Base-by-base conservation (phyloP, 2,797 vertebrate genomes). In the Limosa lapponica region DNA sequence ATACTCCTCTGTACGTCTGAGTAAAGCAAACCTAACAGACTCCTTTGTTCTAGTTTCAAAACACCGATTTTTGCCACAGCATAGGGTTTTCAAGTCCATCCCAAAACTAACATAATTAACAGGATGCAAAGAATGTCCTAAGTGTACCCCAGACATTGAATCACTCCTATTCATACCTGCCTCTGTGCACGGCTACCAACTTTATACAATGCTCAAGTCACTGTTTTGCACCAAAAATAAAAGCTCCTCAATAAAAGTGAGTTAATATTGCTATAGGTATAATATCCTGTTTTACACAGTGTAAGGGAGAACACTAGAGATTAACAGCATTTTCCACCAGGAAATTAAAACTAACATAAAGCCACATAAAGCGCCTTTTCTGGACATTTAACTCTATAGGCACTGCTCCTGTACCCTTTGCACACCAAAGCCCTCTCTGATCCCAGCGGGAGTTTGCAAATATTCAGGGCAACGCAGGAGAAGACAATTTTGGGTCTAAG, bases 31-130 rank as follows among this genome's bases (percentile, higher is more conserved):
- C 58, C 87, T 89, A 55, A 95, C 67, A 81, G 95, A 82, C 59
- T 62, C 82, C 97, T 98, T 97, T 98, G 96, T 98, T 96, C 80
- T 24, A 77, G 69, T 94, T 96, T 97, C 95, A 93, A 95, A 97
- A 97, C 86, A 90, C 44, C 59, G 2, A 23, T 57, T 97, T 95
- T 91, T 97, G 96, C 91, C 81, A 89, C 90, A 74, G 46, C 74
- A 11, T 6, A 86, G 55, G 80, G 84, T 94, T 97, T 96, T 95
- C 95, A 79, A 95, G 39, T 79, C 71, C 92, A 96, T 94, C 92
- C 95, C 59, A 95, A 96, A 87, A 90, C 88, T 94, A 96, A 85
- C 43, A 90, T 87, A 79, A 95, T 89, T 93, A 92, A 62, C 27
- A 75, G 65, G 89, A 96, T 80, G 73, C 62, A 83, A 83, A 90